phyloP scores from a whole-genome alignment of 2,113 vertebrate genomes.

The Pelobates fuscus region DNA sequence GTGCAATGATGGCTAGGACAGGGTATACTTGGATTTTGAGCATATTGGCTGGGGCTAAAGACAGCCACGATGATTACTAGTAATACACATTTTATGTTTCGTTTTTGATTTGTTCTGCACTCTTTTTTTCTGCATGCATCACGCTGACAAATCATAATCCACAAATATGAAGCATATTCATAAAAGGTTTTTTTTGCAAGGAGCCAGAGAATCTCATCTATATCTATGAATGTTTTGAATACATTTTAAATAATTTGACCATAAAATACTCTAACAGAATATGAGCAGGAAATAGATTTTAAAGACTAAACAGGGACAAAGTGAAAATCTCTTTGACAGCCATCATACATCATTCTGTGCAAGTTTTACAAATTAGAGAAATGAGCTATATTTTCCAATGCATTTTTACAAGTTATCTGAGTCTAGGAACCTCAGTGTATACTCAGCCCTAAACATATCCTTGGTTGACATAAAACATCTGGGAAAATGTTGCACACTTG shows the following conservation, averaged over 20 bases:
- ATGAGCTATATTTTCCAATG: background rate
- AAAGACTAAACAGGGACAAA: conserved; percentile 17
- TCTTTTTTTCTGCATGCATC: too few species aligned
- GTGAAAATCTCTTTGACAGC: background rate
- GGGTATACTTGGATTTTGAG: too few species aligned
- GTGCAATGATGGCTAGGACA: too few species aligned
- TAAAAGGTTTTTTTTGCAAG: background rate
- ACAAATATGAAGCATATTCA: background rate
- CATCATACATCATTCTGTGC: background rate
- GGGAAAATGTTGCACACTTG: too few species aligned
- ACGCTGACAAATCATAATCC: background rate
- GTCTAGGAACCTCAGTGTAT: too few species aligned
- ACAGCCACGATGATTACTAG: too few species aligned
- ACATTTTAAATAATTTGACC: background rate
- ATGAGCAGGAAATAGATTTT: background rate
- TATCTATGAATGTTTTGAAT: background rate
- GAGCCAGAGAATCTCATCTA: background rate
- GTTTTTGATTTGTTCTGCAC: too few species aligned
- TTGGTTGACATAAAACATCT: too few species aligned
- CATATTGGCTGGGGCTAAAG: too few species aligned
- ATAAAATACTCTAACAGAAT: background rate
- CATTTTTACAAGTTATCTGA: too few species aligned
- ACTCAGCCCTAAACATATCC: too few species aligned
- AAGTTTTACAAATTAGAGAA: background rate
- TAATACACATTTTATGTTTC: too few species aligned